Evolutionary conservation across 1,140 invertebrate genomes (phyloP), one percentile per base, ranked within the genome.

Genomic region (Anastrepha obliqua): DNA sequence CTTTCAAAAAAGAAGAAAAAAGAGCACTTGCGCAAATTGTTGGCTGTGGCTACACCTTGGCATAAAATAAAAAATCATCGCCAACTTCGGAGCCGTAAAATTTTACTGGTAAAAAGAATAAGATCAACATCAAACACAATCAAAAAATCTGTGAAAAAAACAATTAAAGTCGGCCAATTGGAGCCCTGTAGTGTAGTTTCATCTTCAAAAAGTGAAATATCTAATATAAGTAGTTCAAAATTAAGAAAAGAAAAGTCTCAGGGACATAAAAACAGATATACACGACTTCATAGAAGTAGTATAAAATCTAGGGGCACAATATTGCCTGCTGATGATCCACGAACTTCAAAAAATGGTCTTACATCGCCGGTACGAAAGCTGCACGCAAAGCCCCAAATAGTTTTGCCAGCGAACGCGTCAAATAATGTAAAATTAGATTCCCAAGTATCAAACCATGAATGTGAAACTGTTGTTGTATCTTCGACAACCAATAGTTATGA

Each of bases 401-500:
- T 39, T 39, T 67, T 67, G n/a, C 11, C 64, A 3, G 39, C 6
- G 4, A 67, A 29, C 29, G 39, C 20, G 29, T 13, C 1, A 39
- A 4, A 29, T 39, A 67, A 11, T 8, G 39, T 20, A 13, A 67
- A 67, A 11, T 29, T 39, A 67, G 39, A 39, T 39, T 11, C 64
- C 29, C 64, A 20, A 67, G 13, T 29, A 51, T 74, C 39, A 13
- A 74, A 17, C 44, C 42, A 64, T 20, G 85, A 88, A 15, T 62
- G 70, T 62, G 87, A 88, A 55, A 87, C 85, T 51, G 87, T 88
- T 60, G 87, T 88, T 64, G 87, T 88, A 2, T 88, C 87, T n/a
- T 88, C 87, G 20, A 88, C 87, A 62, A 88, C 87, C 51, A 88
- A 88, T 64, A 78, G 81, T 11, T 88, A 78, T 78, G 87, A 88